Evolutionary conservation across 2,888 invertebrate genomes (phyloP).

Genomic region (Dasypogon diadema): DNA sequence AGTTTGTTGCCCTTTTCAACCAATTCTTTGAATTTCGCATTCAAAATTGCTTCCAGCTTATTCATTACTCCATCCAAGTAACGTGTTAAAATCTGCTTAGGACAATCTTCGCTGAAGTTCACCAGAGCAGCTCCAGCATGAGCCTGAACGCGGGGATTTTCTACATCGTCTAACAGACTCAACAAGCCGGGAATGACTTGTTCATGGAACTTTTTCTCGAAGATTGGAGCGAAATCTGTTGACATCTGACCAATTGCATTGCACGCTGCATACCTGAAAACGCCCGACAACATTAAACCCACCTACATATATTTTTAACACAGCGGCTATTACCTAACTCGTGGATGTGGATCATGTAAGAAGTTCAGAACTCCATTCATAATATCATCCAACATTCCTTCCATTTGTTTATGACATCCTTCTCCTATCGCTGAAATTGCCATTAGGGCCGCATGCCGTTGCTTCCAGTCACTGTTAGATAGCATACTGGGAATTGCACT

Average conservation of each 20-base stretch:
- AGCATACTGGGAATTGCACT: slow-evolving; percentile 90
- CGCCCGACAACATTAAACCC: slow-evolving; percentile 55
- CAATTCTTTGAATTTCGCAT: slow-evolving; percentile 93
- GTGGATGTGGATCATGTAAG: slow-evolving; percentile 78
- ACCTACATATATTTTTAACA: background rate
- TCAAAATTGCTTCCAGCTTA: slow-evolving; percentile 90
- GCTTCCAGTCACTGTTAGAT: slow-evolving; percentile 84
- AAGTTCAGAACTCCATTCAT: slow-evolving; percentile 91
- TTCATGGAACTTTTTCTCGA: slow-evolving; percentile 98
- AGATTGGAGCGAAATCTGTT: slow-evolving; percentile 95
- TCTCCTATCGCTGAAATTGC: slow-evolving; percentile 98
- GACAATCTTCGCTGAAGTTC: slow-evolving; percentile 99
- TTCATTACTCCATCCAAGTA: slow-evolving; percentile 93
- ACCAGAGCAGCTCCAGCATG: slow-evolving; percentile 94
- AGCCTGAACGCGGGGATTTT: slow-evolving; percentile 90
- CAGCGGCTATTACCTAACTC: slow-evolving; percentile 62
- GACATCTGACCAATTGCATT: slow-evolving; percentile 99
- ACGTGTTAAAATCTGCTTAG: slow-evolving; percentile 89
- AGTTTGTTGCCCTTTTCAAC: slow-evolving; percentile 95
- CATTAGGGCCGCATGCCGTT: slow-evolving; percentile 97
- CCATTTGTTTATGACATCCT: slow-evolving; percentile 99
- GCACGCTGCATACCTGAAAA: slow-evolving; percentile 90
- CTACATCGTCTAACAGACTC: slow-evolving; percentile 88
- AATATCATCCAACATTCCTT: slow-evolving; percentile 90
- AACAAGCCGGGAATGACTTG: slow-evolving; percentile 93